These are phyloP conservation scores for Drosophila gunungcola DNA, from an alignment of 1,140 invertebrate genomes.

Conservation along the genomic window DNA sequence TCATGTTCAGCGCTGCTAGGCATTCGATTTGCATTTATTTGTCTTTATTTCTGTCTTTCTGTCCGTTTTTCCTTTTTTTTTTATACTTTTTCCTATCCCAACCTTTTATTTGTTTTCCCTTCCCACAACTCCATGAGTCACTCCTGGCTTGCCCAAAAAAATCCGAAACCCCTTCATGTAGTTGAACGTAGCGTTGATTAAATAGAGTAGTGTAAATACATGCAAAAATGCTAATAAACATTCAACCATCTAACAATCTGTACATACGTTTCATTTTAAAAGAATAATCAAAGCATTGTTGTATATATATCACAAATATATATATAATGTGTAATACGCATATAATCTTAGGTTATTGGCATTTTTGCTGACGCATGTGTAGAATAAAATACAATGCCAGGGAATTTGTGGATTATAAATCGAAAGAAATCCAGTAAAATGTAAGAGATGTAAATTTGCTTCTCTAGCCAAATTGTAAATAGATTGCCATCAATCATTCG, in stretches of 20 bases:
- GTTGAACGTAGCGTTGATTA: constrained; percentile 76
- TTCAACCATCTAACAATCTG: constrained; percentile 27
- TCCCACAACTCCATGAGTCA: constrained; percentile 85
- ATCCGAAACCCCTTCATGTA: constrained; percentile 80
- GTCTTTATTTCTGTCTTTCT: constrained; percentile 26
- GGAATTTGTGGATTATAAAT: constrained; percentile 36
- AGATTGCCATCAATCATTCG: constrained; percentile 7
- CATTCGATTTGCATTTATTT: constrained; percentile 50
- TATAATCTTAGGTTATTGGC: constrained; percentile 67
- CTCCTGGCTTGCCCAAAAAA: constrained; percentile 86
- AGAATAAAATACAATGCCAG: constrained; percentile 20
- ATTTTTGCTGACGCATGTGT: constrained; percentile 75
- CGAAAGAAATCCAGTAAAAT: constrained; percentile 13
- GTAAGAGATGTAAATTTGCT: constrained; percentile 18
- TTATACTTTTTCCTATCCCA: constrained; percentile 33
- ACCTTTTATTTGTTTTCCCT: constrained; percentile 57
- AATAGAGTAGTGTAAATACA: constrained; percentile 81
- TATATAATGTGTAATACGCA: constrained; percentile 22
- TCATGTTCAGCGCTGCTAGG: constrained; percentile 70
- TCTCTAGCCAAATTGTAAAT: constrained; percentile 3
- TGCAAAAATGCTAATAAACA: constrained; percentile 84
- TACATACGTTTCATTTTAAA: constrained; percentile 52
- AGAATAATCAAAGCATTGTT: constrained; percentile 15
- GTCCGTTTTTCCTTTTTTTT: constrained; percentile 26
- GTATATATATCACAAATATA: constrained; percentile 38